Evolutionary conservation across 2,888 invertebrate genomes (phyloP), one percentile per base, ranked within the genome.

Genomic region (Xylocampa areola): DNA sequence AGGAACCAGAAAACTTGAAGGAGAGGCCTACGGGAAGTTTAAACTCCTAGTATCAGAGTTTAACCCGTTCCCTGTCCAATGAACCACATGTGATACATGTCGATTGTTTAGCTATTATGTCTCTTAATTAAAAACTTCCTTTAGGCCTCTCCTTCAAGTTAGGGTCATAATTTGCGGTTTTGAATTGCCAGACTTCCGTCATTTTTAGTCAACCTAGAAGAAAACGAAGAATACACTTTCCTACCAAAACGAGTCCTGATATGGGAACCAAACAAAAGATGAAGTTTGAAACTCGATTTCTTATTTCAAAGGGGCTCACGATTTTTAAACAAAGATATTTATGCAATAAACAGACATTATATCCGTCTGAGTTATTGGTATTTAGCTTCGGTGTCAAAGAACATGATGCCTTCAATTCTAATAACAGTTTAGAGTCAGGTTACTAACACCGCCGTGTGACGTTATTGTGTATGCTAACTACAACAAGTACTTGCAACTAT

Each of bases 321-420:
- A 19, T 8, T 36, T 13, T 17, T 11, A 25, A n/a, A 5, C 37
- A n/a, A 39, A n/a, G 11, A 27, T 40, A 17, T 49, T 37, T 17
- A 16, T 17, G 33, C 23, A 36, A 55, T 53, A 63, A 51, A 58
- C 33, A 36, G 48, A 57, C 41, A 59, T 51, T 30, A 67, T 57
- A 54, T 59, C 45, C 54, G 67, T 61, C 45, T 61, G 29, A 58
- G 10, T 52, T 54, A 59, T 60, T 59, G 48, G 58, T 66, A 66
- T 66, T 66, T 61, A 48, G 66, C 62, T 50, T 59, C 63, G 63
- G 44, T 67, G 73, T 77, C 73, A 77, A 69, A 55, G 78, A 79
- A 78, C 52, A 61, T 36, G 73, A 80, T 57, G 68, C 73, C 58
- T 55, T 36, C 40, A 63, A 19, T 73, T 69, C 70, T 68, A 67